phyloP scores from a whole-genome alignment of 2,797 vertebrate genomes.

The Psittacula echo region DNA sequence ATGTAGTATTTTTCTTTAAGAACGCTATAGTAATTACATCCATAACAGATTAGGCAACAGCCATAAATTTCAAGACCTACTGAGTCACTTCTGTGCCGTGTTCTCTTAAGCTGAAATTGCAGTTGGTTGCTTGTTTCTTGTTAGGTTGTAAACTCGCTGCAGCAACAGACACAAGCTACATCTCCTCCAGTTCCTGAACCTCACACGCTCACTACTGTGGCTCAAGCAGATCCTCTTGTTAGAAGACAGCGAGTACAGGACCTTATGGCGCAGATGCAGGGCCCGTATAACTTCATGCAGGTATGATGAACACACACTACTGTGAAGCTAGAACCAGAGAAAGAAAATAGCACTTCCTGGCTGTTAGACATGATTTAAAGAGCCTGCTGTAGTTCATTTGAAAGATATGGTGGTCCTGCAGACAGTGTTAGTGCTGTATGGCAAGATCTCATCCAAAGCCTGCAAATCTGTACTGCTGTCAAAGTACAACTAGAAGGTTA shows the following conservation, averaged over 20 bases:
- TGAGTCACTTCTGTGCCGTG: not conserved
- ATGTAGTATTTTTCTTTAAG: not conserved
- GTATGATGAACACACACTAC: conserved; percentile 67
- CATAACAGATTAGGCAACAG: not conserved
- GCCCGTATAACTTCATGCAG: conserved; percentile 99
- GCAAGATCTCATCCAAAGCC: not conserved
- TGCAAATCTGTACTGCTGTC: not conserved
- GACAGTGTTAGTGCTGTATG: not conserved
- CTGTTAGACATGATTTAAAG: not conserved
- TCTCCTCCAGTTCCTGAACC: conserved; percentile 83
- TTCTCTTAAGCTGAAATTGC: not conserved
- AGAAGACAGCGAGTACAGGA: conserved; percentile 95
- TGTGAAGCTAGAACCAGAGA: not conserved
- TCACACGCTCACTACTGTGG: conserved; percentile 80
- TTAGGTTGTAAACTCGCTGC: conserved; percentile 91
- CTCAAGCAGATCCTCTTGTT: conserved; percentile 90
- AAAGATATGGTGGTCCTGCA: not conserved
- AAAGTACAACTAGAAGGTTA: not conserved
- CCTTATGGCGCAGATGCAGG: conserved; percentile 99
- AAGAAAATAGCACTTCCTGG: not conserved
- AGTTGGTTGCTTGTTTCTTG: conserved; percentile 4
- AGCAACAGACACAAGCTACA: conserved; percentile 88
- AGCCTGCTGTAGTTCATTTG: not conserved
- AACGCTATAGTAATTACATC: not conserved
- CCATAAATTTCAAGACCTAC: not conserved